Conservation (phyloP, 1,140 invertebrate genomes). For the Metaphire vulgaris region DNA sequence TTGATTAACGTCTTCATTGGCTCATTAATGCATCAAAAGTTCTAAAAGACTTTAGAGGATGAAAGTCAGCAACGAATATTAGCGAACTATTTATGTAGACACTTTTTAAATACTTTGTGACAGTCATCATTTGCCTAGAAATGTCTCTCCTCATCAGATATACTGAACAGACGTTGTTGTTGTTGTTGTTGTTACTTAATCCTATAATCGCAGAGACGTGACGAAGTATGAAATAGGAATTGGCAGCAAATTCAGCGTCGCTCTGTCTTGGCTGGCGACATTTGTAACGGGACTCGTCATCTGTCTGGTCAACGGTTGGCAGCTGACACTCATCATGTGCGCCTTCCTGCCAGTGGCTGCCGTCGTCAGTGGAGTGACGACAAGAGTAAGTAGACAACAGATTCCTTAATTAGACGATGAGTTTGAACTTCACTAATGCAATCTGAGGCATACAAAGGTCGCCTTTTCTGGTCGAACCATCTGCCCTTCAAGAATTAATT, state of each 20-base stretch:
- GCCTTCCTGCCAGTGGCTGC: slow-evolving; percentile 44
- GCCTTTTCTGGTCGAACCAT: neutral
- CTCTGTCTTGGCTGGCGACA: slow-evolving; percentile 54
- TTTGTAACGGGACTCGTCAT: slow-evolving; percentile 46
- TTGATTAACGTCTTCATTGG: too few species aligned
- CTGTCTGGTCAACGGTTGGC: slow-evolving; percentile 50
- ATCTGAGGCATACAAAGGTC: too few species aligned
- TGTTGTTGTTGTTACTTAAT: neutral
- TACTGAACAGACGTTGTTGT: too few species aligned
- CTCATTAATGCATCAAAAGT: too few species aligned
- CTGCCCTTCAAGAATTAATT: slow-evolving; percentile 3
- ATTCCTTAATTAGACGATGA: too few species aligned
- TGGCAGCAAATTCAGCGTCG: slow-evolving; percentile 76
- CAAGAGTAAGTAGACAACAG: slow-evolving; percentile 14
- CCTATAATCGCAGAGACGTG: slow-evolving; percentile 63
- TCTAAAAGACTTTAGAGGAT: too few species aligned
- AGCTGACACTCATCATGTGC: slow-evolving; percentile 48
- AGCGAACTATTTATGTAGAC: too few species aligned
- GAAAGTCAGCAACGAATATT: too few species aligned
- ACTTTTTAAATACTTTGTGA: too few species aligned
- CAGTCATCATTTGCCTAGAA: too few species aligned
- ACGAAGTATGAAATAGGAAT: slow-evolving; percentile 81
- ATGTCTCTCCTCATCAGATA: too few species aligned
- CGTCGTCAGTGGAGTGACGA: slow-evolving; percentile 17
- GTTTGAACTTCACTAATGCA: too few species aligned